Evolutionary conservation across 2,888 invertebrate species (phyloP), one percentile per base, ranked within the genome.

Genomic region (Dermolepida albohirtum): DNA sequence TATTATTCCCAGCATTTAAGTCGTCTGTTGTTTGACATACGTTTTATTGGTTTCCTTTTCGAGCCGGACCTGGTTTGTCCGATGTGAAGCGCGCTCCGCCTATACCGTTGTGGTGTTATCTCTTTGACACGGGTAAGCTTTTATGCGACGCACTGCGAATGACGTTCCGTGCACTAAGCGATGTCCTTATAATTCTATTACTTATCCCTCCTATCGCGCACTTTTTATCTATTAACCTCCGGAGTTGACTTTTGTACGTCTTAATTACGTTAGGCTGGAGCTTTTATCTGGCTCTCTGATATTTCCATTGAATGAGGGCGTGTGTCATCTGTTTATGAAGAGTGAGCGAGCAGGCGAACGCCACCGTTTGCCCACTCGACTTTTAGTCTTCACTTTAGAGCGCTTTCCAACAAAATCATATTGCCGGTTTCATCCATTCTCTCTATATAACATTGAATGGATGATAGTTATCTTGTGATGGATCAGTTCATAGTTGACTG

Each of bases 181-280:
- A 79, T 79, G 79, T 80, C 78, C 78, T 80, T 79, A 79, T 80
- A 80, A 81, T 81, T 80, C 78, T 78, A 80, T 80, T 81, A 81
- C 79, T 77, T 80, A 79, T 79, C 79, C 77, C 78, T 57, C 77
- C 78, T 79, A 78, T 78, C 77, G 77, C 75, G 78, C 80, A 79
- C 59, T 81, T 77, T 82, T 81, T 81, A 80, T 81, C 81, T 81
- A 81, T 82, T 81, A 82, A 78, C 81, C 77, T 75, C 68, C 74
- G 74, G 77, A 78, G 59, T 75, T 78, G 79, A 81, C 80, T 81
- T 81, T 80, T 80, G 80, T 79, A 76, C 76, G 75, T 79, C 80
- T 78, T 80, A 80, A 80, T 80, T 79, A 77, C 75, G 71, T 72
- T 72, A 72, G 69, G 29, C 68, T 62, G 34, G 68, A 57, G 67